Base-by-base conservation (phyloP, 2,113 vertebrate genomes). In the Phylloscopus trochiloides region DNA sequence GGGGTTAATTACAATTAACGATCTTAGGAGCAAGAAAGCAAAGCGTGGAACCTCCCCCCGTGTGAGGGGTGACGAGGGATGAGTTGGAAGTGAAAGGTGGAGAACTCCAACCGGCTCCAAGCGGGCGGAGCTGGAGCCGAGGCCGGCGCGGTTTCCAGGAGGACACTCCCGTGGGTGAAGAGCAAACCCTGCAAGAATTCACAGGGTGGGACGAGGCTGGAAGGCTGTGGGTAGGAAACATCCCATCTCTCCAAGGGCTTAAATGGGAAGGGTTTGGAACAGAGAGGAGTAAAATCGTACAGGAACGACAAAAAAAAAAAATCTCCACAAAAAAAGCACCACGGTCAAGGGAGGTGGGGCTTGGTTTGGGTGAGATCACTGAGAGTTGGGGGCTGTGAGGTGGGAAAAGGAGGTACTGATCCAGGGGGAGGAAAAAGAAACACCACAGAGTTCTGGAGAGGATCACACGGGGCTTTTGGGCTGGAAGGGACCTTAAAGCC, bases 281-380 rank as follows among this genome's bases (percentile, higher is more conserved):
- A 32, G 52, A 45, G 77, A 86, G 12, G 29, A 57, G 66, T 2
- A 6, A 57, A 76, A 42, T 9, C 3, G 3, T 14, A 51, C 24
- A 43, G 51, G 31, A 80, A 22, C 4, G 12, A 62, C 17, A 28
- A 13, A 22, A 36, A 36, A 43, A 12, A 22, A 8, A 17, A 7
- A 16, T 10, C 29, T 21, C 17, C 11, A 14, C 12, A 2, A 3
- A 12, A 16, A 34, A 20, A 26, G 54, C 42, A 31, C 25, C 9
- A 2, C 0, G 28, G 50, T 40, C 10, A 5, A 2, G 6, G 58
- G 43, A 50, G 48, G 20, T 0, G 22, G 38, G 40, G 34, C 34
- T 48, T 3, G 9, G 19, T 48, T 57, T 34, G 65, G 85, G 36
- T 34, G 54, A 24, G 75, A 58, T 2, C 57, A 7, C n/a, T 0